Evolutionary conservation across 2,797 vertebrate genomes (phyloP).

Genomic region (Chelidonichthys spinosus): DNA sequence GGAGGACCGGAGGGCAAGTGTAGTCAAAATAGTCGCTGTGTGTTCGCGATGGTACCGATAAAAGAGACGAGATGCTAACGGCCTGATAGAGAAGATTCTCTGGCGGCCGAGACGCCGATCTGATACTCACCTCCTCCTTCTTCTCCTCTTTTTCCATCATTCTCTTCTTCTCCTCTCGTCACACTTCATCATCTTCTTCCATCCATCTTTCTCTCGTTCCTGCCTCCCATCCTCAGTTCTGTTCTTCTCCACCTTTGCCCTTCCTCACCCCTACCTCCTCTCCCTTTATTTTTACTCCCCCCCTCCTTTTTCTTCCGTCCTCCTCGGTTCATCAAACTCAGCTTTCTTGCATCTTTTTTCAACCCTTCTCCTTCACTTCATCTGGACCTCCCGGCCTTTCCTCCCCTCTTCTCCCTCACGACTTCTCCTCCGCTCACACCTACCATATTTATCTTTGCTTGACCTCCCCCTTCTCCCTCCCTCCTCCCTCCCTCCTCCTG

Average conservation of each 20-base stretch:
- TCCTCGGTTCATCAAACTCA: neutral
- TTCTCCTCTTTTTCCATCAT: neutral
- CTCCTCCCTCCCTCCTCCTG: too few relatives aligned
- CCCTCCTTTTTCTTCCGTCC: too few relatives aligned
- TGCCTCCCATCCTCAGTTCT: neutral
- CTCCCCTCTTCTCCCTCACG: neutral
- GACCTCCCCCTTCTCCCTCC: neutral
- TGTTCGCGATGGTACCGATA: slow-evolving; percentile 63
- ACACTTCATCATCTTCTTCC: too few relatives aligned
- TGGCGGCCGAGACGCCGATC: slow-evolving; percentile 26
- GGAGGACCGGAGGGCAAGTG: slow-evolving; percentile 72
- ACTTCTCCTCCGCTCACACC: neutral
- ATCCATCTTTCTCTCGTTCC: neutral
- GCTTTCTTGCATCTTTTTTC: neutral
- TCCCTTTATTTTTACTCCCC: neutral
- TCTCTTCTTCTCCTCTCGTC: neutral
- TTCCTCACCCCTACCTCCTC: neutral
- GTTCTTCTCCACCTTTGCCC: neutral
- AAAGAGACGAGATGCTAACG: slow-evolving; percentile 58
- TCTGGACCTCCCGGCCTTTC: neutral
- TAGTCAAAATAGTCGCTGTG: slow-evolving; percentile 67
- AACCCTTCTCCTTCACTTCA: neutral
- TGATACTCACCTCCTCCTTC: slow-evolving; percentile 36
- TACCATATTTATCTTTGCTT: neutral
- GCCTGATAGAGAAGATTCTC: slow-evolving; percentile 42